Base-by-base conservation (phyloP, 2,888 invertebrate genomes). In the Lingula anatina region DNA sequence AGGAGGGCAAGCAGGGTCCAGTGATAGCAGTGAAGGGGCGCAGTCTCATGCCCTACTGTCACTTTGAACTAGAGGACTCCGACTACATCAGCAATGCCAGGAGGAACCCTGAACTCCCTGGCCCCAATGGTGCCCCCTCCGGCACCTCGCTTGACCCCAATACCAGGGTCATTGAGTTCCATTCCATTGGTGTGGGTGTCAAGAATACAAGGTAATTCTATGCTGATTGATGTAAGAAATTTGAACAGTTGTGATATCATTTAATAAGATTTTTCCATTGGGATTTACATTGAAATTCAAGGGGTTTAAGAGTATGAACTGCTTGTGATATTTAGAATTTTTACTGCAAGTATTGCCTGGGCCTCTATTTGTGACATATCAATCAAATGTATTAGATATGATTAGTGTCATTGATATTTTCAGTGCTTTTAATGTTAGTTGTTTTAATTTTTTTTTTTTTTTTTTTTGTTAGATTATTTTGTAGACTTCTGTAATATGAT, bases 41-140 rank as follows among this genome's bases (percentile, higher is more conserved):
- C 60, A 84, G 86, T 54, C 63, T 85, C 45, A 78, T 86, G 54
- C 86, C 87, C 0, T 83, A 84, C 61, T 86, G 84, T 62, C 86
- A 87, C 68, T 83, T 88, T 61, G 85, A 86, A 56, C 77, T 86
- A 40, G 83, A 84, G 55, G 83, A 84, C 51, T 85, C 83, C 44
- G 83, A 85, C 71, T 85, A 86, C 68, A 66, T 86, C 35, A 55
- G 68, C 21, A 62, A 66, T 42, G 73, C 71, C 20, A 66, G 73
- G 9, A 60, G 77, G 9, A 70, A 75, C 47, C 72, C 77, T 2
- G 73, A 73, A 47, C 62, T 75, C 52, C 57, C 68, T 36, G 72
- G 73, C 2, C 73, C 73, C 9, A 62, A 65, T 12, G 73, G 73
- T 0, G 62, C 71, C 3, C 66, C 71, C 3, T 68, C 73, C 23